A percentile compares a stretch with the other conserved stretches of the same genome.
Evolutionary conservation across 1,140 invertebrate genomes (phyloP).

Genomic region (Calosoma granatense): DNA sequence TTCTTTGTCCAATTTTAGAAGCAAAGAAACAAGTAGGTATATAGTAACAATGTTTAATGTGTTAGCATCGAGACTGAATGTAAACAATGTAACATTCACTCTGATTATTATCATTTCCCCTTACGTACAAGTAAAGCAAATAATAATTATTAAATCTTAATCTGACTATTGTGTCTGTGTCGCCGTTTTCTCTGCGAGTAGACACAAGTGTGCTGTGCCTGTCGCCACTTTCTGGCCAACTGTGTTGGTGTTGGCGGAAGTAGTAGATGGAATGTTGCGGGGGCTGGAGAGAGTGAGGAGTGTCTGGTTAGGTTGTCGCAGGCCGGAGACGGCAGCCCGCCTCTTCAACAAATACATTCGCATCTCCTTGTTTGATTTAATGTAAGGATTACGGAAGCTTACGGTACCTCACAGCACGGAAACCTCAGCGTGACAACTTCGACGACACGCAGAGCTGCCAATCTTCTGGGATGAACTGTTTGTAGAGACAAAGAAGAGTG

Average conservation of each 20-base stretch:
- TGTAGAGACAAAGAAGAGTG: not conserved
- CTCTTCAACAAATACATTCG: not conserved
- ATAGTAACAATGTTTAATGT: no score
- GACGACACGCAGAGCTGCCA: not conserved
- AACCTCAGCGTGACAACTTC: not conserved
- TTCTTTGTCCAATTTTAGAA: no score
- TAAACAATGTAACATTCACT: constrained; percentile 10
- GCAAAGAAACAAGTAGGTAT: not conserved
- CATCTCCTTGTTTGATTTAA: not conserved
- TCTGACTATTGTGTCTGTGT: constrained; percentile 9
- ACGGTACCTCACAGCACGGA: not conserved
- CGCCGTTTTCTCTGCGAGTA: constrained; percentile 8
- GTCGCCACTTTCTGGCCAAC: no score
- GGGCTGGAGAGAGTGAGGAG: constrained; percentile 8
- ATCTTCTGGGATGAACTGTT: not conserved
- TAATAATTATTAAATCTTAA: constrained; percentile 8
- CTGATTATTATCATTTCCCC: constrained; percentile 1
- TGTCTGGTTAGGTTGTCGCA: constrained; percentile 6
- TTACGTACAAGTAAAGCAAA: no score
- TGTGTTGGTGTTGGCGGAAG: no score
- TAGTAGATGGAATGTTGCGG: constrained; percentile 14
- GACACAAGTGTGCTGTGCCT: no score
- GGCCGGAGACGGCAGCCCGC: not conserved
- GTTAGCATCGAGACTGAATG: no score
- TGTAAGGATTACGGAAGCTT: not conserved